phyloP scores from a whole-genome alignment of 2,113 vertebrate species.

The Lagenorhynchus albirostris region DNA sequence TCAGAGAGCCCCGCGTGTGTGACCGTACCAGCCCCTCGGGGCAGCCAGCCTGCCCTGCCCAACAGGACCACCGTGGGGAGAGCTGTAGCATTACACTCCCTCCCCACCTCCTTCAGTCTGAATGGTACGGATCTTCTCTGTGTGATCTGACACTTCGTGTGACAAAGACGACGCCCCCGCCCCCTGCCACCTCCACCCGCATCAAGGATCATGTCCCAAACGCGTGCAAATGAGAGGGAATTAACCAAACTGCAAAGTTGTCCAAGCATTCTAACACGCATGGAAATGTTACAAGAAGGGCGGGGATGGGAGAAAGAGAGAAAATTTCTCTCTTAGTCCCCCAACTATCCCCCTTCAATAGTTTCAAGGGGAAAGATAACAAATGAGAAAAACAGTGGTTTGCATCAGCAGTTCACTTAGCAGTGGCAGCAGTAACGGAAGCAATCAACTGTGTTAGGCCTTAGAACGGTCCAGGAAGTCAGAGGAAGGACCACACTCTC shows the following conservation, averaged over 20 bases:
- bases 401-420: background rate
- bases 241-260: background rate
- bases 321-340: background rate
- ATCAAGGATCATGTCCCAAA: background rate
- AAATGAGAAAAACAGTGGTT: no score
- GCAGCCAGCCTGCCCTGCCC: background rate
- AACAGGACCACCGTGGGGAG: accelerated
- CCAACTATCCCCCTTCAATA: background rate
- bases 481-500: background rate
- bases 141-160: background rate
- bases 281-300: background rate
- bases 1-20: background rate
- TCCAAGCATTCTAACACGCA: background rate
- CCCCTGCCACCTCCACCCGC: background rate
- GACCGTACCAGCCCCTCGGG: background rate
- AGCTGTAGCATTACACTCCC: accelerated
- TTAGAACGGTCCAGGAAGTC: background rate
- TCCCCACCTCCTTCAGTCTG: background rate
- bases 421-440: background rate
- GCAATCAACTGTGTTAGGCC: background rate
- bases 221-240: background rate
- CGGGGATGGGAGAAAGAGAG: background rate
- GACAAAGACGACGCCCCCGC: background rate
- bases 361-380: background rate
- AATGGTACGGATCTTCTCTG: background rate